These are phyloP conservation scores for Ophraella communa DNA, from an alignment of 2,888 invertebrate genomes.

Conservation along the genomic window DNA sequence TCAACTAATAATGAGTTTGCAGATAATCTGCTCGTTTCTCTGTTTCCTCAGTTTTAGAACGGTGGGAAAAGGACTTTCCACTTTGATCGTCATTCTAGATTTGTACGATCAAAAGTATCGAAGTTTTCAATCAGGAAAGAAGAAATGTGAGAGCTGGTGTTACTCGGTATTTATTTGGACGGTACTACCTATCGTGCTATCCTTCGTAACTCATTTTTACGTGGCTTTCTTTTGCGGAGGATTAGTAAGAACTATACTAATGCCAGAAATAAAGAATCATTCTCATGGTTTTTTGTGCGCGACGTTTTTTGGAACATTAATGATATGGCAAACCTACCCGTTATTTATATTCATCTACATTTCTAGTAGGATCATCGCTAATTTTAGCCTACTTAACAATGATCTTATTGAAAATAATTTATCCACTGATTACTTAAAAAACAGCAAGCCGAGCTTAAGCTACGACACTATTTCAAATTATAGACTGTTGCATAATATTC, in stretches of 20 bases:
- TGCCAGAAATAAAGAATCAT: background rate
- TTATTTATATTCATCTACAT: slow-evolving; percentile 2
- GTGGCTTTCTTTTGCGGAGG: background rate
- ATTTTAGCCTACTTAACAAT: background rate
- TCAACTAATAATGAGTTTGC: background rate
- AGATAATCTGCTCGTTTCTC: background rate
- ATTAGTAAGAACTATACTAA: background rate
- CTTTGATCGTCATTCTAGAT: background rate
- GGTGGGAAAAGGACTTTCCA: background rate
- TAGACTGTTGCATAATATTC: slow-evolving; percentile 2
- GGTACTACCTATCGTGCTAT: background rate
- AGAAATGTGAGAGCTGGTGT: background rate
- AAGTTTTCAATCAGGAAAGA: background rate
- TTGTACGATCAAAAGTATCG: background rate
- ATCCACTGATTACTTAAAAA: background rate
- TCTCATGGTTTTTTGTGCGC: background rate
- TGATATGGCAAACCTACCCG: slow-evolving; percentile 1
- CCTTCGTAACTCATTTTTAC: background rate
- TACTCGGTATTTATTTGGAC: background rate
- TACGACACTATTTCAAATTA: background rate
- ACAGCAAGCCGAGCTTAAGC: background rate
- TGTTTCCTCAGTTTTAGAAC: background rate
- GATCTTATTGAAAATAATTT: background rate
- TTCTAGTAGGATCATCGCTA: background rate
- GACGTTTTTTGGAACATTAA: background rate